Evolutionary conservation across 64 coral and sea anemone species (phyloP).

Genomic region (Montipora capricornis): DNA sequence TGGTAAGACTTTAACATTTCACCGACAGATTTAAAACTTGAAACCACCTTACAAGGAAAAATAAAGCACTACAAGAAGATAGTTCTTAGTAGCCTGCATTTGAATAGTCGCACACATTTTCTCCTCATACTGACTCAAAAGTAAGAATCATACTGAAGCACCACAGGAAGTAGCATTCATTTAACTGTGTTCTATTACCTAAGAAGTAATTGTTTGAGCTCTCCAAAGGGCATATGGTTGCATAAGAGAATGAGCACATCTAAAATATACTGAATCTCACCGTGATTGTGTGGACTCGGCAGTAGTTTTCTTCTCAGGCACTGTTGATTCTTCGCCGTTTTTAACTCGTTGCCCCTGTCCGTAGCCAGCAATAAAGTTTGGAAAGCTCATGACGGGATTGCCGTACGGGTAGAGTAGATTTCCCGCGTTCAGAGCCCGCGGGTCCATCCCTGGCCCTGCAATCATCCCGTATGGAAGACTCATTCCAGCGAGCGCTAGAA

Average conservation of each 20-base stretch:
- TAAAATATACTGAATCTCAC: not conserved
- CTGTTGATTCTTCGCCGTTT: constrained; percentile 42
- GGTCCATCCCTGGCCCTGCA: constrained; percentile 19
- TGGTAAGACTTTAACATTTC: no score
- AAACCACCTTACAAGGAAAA: no score
- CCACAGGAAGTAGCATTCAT: no score
- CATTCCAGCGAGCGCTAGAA: constrained; percentile 23
- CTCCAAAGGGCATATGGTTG: no score
- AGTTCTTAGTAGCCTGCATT: not conserved
- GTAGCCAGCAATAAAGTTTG: constrained; percentile 16
- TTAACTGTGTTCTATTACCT: not conserved
- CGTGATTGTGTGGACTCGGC: constrained; percentile 8
- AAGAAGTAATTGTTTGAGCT: not conserved
- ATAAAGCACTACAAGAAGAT: no score
- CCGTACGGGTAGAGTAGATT: constrained; percentile 26
- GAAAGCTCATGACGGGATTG: not conserved
- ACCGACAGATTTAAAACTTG: no score
- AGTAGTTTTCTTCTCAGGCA: not conserved
- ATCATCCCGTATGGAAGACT: constrained; percentile 29
- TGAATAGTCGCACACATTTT: not conserved
- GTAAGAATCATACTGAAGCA: no score
- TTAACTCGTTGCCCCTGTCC: constrained; percentile 22
- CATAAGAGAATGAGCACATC: no score
- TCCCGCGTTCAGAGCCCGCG: constrained; percentile 24
- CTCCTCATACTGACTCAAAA: no score